phyloP scores from a whole-genome alignment of 2,888 invertebrate genomes.

The Oligia strigilis region DNA sequence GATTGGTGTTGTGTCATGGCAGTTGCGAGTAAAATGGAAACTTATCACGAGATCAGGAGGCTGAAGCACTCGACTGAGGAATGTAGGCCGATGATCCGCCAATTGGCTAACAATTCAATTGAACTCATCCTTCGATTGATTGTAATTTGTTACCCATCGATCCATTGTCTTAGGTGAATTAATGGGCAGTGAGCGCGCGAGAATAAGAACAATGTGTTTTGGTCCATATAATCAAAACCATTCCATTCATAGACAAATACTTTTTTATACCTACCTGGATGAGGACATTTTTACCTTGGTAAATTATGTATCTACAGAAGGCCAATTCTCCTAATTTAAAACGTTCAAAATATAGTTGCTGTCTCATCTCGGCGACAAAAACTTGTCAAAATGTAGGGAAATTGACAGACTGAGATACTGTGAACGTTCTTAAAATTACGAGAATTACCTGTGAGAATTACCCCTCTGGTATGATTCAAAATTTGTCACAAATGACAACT shows the following conservation, averaged over 20 bases:
- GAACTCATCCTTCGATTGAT: constrained; percentile 54
- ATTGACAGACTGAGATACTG: no score
- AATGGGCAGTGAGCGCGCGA: constrained; percentile 29
- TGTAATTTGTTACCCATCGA: constrained; percentile 42
- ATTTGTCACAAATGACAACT: background rate
- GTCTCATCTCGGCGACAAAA: no score
- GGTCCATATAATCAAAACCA: constrained; percentile 9
- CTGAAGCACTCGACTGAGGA: constrained; percentile 16
- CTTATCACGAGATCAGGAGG: constrained; percentile 26
- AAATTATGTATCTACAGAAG: background rate
- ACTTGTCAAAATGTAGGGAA: no score
- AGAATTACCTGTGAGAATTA: no score
- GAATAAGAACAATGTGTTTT: constrained; percentile 30
- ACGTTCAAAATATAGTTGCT: no score
- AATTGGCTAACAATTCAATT: constrained; percentile 61
- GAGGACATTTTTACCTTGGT: background rate
- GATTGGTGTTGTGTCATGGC: constrained; percentile 35
- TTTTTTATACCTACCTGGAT: background rate
- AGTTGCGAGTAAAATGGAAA: constrained; percentile 37
- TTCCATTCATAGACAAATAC: constrained; percentile 21
- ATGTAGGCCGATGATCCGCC: constrained; percentile 56
- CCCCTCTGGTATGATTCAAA: background rate
- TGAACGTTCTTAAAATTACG: no score
- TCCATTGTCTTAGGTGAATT: constrained; percentile 49
- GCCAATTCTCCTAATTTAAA: no score